Conservation (phyloP, 2,113 vertebrate genomes). For the Cyanocitta stelleri region DNA sequence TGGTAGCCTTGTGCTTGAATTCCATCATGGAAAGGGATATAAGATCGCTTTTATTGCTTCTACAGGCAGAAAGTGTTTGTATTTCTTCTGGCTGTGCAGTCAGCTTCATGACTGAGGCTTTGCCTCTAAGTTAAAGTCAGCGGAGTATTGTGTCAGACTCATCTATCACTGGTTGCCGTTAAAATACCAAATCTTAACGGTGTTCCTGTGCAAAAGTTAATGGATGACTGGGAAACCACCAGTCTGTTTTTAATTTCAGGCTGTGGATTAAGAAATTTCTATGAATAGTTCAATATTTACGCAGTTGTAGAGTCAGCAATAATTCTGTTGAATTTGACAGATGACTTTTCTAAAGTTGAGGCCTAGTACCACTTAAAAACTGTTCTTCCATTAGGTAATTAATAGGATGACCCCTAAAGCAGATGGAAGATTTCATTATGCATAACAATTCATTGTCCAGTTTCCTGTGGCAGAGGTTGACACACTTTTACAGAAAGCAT, state of each 20-base stretch:
- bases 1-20: not conserved
- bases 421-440: not conserved
- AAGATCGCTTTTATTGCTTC: not conserved
- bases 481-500: not conserved
- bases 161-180: not conserved
- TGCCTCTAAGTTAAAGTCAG: not conserved
- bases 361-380: not conserved
- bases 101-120: not conserved
- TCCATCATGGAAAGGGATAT: accelerated
- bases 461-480: not conserved
- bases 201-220: not conserved
- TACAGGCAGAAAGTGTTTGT: not conserved
- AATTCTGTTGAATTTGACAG: not conserved
- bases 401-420: not conserved
- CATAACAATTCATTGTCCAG: not conserved
- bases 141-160: not conserved
- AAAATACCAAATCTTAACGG: not conserved
- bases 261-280: not conserved
- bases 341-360: not conserved
- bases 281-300: not conserved
- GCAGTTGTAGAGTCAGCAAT: not conserved
- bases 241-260: not conserved
- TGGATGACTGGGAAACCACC: conserved; percentile 4
- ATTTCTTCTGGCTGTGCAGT: not conserved
- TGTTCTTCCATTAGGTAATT: not conserved